Base-by-base conservation (phyloP, 2,797 vertebrate species). In the Periparus ater region DNA sequence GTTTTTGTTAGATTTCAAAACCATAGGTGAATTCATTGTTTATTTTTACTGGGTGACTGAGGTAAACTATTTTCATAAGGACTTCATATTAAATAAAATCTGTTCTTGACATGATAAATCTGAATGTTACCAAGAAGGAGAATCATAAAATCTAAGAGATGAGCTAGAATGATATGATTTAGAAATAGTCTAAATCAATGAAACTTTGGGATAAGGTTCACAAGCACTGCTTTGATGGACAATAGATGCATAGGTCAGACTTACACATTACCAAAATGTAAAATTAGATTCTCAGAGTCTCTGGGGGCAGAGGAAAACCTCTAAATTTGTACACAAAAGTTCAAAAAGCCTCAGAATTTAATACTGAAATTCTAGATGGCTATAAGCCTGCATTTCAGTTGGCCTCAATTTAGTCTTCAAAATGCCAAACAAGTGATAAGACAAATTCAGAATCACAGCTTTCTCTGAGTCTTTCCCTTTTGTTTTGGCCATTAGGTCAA, bases 191-290 rank as follows among this genome's bases (percentile, higher is more conserved):
- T 71, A 75, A 63, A 79, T 26, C 22, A 66, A 26, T 34, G 4
- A 70, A 70, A 38, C 0, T 32, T 94, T 73, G 42, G 18, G 3
- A 30, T 70, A 17, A 76, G 12, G 70, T 48, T 82, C 8, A 57
- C 4, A 66, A 82, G 30, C 22, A 44, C 9, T 51, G 32, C n/a
- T 13, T 78, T 4, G 2, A 67, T 51, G 27, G 32, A 66, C 23
- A 63, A 13, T 3, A 3, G 15, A 7, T 75, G 4, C 25, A 19
- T 8, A 72, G n/a, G 45, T 65, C 17, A 70, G 9, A 79, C 16
- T 75, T 68, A 4, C 0, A 47, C 0, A 1, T 66, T 57, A 88
- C 5, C n/a, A 57, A 25, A 9, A 18, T 1, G 3, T 54, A 78
- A 81, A 68, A 78, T 66, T 16, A 58, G 51, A 60, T 55, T 62